Conservation (phyloP, 2,113 vertebrate species). For the Camarhynchus parvulus region DNA sequence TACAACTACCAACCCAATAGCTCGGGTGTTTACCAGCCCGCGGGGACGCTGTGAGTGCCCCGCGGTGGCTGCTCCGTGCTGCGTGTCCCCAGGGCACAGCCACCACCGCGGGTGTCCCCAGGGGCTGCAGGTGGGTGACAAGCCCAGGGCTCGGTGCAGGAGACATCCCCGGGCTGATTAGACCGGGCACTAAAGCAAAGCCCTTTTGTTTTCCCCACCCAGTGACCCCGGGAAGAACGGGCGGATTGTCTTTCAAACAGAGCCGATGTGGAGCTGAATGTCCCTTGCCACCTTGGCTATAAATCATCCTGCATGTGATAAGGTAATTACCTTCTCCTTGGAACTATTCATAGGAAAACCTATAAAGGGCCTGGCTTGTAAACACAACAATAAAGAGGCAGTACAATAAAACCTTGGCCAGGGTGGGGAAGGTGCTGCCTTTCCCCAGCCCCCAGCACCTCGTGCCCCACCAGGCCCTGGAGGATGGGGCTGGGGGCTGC, state of each 20-base stretch:
- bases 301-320: conserved; percentile 80
- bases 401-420: conserved; percentile 18
- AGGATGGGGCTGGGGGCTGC: fast-evolving
- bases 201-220: conserved; percentile 16
- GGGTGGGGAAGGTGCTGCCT: neutral
- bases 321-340: conserved; percentile 87
- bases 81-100: too few species aligned
- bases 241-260: conserved; percentile 47
- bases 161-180: neutral
- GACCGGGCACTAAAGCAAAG: neutral
- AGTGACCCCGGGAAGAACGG: conserved; percentile 4
- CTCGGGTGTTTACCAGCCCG: fast-evolving
- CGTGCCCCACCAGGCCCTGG: fast-evolving
- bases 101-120: too few species aligned
- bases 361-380: conserved; percentile 72
- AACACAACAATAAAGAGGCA: conserved; percentile 36
- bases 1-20: fast-evolving
- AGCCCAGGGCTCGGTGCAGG: neutral
- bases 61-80: neutral
- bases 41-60: fast-evolving
- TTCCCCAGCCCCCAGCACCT: neutral
- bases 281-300: conserved; percentile 74
- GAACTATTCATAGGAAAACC: conserved; percentile 75
- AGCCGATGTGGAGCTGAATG: conserved; percentile 20
- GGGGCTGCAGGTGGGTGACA: neutral